Conservation (phyloP, 2,797 vertebrate species). For the Falco biarmicus region DNA sequence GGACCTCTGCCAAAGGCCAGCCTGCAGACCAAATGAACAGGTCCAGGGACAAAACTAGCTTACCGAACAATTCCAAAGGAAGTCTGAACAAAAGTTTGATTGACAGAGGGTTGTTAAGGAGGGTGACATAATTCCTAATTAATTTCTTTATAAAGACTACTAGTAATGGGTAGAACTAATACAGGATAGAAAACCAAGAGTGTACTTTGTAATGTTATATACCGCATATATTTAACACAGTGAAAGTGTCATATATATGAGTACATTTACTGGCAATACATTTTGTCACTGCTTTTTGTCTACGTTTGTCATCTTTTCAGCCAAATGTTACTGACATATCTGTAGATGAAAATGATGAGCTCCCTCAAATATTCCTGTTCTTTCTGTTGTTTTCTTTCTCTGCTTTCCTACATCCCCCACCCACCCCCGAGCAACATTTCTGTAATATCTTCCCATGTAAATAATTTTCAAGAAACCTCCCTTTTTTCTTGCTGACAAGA, state of each 20-base stretch:
- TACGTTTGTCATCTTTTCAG: conserved; percentile 10
- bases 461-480: neutral
- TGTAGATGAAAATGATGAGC: neutral
- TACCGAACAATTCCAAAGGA: neutral
- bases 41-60: neutral
- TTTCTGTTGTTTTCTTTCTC: neutral
- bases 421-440: neutral
- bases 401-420: neutral
- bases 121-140: neutral
- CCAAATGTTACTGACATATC: neutral
- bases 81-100: neutral
- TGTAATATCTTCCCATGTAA: neutral
- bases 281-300: conserved; percentile 2
- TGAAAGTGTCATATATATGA: neutral
- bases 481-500: neutral
- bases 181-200: neutral
- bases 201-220: neutral
- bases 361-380: neutral
- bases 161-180: neutral
- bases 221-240: neutral
- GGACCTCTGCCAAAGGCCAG: neutral
- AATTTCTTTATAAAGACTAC: neutral
- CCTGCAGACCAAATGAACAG: neutral
- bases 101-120: neutral
- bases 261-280: neutral